A percentile compares a stretch with the other conserved stretches of the same genome.
These are phyloP conservation scores for Stenolophus ochropezus DNA, from an alignment of 2,888 invertebrate genomes.

Conservation along the genomic window DNA sequence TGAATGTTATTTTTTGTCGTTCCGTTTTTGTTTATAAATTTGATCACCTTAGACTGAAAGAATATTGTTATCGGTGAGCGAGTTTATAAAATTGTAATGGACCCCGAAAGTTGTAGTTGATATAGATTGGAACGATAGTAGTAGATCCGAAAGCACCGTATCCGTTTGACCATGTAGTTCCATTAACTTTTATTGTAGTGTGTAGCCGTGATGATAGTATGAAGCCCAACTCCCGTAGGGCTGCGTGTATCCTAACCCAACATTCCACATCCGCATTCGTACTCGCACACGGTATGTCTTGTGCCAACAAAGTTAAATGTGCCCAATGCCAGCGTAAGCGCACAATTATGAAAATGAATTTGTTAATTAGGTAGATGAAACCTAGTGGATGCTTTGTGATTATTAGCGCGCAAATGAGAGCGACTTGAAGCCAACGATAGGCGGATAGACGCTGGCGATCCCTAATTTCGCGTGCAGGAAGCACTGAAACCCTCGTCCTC, in stretches of 20 bases:
- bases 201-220: neutral
- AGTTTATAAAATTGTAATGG: neutral
- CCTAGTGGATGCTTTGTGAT: slow-evolving; percentile 36
- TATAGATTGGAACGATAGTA: neutral
- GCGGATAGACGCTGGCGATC: slow-evolving; percentile 11
- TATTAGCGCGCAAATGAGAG: slow-evolving; percentile 44
- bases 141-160: neutral
- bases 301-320: slow-evolving; percentile 24
- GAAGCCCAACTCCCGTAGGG: neutral
- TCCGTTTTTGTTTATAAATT: too few species aligned
- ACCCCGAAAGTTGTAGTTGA: neutral
- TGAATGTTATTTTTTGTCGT: too few species aligned
- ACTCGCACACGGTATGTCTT: neutral
- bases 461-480: slow-evolving; percentile 34
- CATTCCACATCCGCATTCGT: neutral
- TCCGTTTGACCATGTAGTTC: neutral
- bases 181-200: neutral
- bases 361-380: slow-evolving; percentile 42
- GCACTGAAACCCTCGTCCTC: neutral
- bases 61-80: too few species aligned
- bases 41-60: too few species aligned
- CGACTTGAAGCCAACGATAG: slow-evolving; percentile 30
- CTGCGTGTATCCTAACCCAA: neutral
- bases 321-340: slow-evolving; percentile 9
- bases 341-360: slow-evolving; percentile 39